These are phyloP conservation scores for Ferdinandea cuprea DNA, from an alignment of 2,888 invertebrate species.

Conservation along the genomic window DNA sequence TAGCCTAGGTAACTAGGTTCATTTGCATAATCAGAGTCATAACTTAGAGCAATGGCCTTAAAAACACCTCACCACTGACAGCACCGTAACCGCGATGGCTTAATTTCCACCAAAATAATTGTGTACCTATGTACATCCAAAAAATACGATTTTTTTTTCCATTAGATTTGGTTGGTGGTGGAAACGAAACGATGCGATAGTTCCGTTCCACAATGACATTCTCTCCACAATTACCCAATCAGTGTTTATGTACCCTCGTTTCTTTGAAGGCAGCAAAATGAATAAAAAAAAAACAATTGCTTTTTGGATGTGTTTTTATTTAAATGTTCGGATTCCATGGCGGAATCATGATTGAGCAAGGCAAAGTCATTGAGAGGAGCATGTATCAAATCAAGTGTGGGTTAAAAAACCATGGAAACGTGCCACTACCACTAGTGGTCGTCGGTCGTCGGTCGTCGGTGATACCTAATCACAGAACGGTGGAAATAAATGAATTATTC, in stretches of 20 bases:
- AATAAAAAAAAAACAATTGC: background rate
- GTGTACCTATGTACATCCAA: background rate
- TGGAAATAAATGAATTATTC: constrained; percentile 54
- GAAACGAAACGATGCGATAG: background rate
- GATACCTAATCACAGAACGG: constrained; percentile 27
- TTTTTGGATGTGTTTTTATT: constrained; percentile 8
- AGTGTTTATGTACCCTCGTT: background rate
- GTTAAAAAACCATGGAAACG: constrained; percentile 11
- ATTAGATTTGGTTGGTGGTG: constrained; percentile 13
- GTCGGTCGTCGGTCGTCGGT: too few species aligned
- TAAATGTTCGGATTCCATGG: constrained; percentile 2
- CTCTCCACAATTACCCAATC: constrained; percentile 3
- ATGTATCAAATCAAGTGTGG: background rate
- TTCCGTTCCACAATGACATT: constrained; percentile 23
- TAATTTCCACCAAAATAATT: constrained; percentile 24
- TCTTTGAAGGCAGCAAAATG: background rate
- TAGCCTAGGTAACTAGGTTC: background rate
- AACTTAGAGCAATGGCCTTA: constrained; percentile 18
- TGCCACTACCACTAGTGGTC: too few species aligned
- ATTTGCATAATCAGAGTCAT: constrained; percentile 45
- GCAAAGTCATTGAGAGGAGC: background rate
- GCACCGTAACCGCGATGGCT: constrained; percentile 11
- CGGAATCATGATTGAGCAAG: background rate
- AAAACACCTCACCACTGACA: background rate
- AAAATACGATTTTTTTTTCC: constrained; percentile 14